Evolutionary conservation across 2,113 vertebrate species (phyloP).

Genomic region (Casuarius casuarius): DNA sequence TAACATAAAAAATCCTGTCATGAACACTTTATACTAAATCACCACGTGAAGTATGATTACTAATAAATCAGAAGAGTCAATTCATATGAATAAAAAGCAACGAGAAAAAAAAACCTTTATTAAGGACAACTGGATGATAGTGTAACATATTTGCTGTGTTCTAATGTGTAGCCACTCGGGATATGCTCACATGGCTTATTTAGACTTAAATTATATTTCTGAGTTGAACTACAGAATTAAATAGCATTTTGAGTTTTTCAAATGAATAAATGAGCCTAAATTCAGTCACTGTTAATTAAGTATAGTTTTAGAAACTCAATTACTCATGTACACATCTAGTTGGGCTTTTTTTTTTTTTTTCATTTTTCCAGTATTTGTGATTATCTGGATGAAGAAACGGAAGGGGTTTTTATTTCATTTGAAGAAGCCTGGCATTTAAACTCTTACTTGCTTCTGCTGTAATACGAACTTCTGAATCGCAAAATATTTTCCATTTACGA

Average conservation of each 20-base stretch:
- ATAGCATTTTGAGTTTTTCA: neutral
- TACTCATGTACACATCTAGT: neutral
- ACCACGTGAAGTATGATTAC: constrained; percentile 70
- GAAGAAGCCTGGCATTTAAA: constrained; percentile 1
- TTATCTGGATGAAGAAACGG: neutral
- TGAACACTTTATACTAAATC: constrained; percentile 51
- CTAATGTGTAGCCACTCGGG: neutral
- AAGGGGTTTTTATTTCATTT: neutral
- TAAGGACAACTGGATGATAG: constrained; percentile 47
- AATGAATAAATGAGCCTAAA: constrained; percentile 33
- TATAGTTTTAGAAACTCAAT: constrained; percentile 19
- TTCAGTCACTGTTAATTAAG: constrained; percentile 14
- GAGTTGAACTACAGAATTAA: neutral
- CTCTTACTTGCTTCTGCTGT: neutral
- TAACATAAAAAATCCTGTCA: constrained; percentile 60
- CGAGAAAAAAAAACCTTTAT: neutral
- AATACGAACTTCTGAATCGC: neutral
- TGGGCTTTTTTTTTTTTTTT: neutral
- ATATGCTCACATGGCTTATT: constrained; percentile 25
- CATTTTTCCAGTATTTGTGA: neutral
- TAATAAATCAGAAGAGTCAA: constrained; percentile 67
- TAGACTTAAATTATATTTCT: neutral
- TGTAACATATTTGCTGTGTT: constrained; percentile 35
- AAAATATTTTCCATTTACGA: constrained; percentile 22
- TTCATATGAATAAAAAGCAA: constrained; percentile 49